Evolutionary conservation across 92 coral and sea anemone species (phyloP).

Genomic region (Epizoanthus ramosus): DNA sequence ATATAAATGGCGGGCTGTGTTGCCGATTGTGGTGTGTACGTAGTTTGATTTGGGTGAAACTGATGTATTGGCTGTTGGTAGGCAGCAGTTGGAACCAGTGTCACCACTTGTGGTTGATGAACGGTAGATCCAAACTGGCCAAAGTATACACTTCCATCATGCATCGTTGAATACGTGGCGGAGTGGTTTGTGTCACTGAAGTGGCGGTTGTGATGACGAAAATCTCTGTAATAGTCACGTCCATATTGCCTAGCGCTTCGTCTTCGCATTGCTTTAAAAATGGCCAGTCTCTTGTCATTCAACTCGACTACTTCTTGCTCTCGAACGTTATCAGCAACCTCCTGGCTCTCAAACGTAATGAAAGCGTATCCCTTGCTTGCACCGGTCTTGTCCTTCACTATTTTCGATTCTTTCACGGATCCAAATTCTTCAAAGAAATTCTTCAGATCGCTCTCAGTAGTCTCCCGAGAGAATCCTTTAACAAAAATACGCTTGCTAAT

Average conservation of each 20-base stretch:
- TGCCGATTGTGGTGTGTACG: constrained; percentile 35
- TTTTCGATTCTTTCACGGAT: constrained; percentile 87
- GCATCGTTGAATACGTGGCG: constrained; percentile 60
- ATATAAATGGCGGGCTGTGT: constrained; percentile 43
- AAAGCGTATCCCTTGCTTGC: constrained; percentile 96
- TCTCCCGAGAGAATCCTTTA: constrained; percentile 94
- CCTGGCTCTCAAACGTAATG: constrained; percentile 97
- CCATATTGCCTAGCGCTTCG: constrained; percentile 80
- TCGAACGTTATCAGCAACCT: constrained; percentile 80
- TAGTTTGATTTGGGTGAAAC: constrained; percentile 43
- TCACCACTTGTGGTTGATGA: constrained; percentile 43
- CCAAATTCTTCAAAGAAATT: constrained; percentile 92
- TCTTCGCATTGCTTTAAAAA: constrained; percentile 87
- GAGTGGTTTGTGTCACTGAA: constrained; percentile 57
- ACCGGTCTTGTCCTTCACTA: constrained; percentile 96
- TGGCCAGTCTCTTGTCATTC: constrained; percentile 84
- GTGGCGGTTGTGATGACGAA: constrained; percentile 74
- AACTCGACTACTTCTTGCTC: constrained; percentile 86
- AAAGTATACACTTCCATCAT: constrained; percentile 39
- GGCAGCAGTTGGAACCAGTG: constrained; percentile 25
- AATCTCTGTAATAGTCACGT: constrained; percentile 59
- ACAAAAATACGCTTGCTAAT: constrained; percentile 93
- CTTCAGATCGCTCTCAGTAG: constrained; percentile 92
- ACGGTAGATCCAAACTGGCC: constrained; percentile 48
- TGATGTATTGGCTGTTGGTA: constrained; percentile 35